Base-by-base conservation (phyloP, 2,113 vertebrate species). In the Plectropomus leopardus region DNA sequence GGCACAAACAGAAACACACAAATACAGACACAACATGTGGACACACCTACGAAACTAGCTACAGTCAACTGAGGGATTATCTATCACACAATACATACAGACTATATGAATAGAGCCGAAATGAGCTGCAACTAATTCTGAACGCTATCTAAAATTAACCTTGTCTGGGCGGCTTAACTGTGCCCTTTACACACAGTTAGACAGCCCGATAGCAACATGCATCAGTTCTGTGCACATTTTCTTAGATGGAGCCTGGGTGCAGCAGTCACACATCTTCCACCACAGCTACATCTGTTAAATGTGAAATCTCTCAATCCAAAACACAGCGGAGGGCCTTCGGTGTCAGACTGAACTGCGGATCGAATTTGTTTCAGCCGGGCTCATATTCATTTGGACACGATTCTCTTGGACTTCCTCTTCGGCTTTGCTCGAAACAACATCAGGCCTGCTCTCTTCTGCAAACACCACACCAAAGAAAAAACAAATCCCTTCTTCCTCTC, bases 401-500 rank as follows among this genome's bases (percentile, higher is more conserved):
- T 59, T 71, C 53, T 19, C 45, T 75, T 53, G 57, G 75, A 74
- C 72, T 80, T 76, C 48, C 50, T 72, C 23, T 17, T 51, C 50
- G 53, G 53, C 48, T 84, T 69, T 63, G 71, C 30, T 32, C 54
- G 28, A 75, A 77, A 81, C 34, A 88, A 76, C 64, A 66, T 57
- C 71, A 47, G 40, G 50, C 48, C 54, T 53, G 53, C 47, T 47
- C 40, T 76, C 66, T 74, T 60, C 76, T 67, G 40, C 42, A 76
- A 72, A 80, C 68, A 76, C 26, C 54, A 47, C 26, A 50, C 36
- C 53, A 50, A 72, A 57, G 36, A 42, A 14, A 51, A 55, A 60
- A 73, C 30, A 71, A 75, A 71, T 77, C 34, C 21, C 34, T 48
- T 67, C 42, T 78, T 76, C 72, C 61, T 65, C 14, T 77, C 51